Base-by-base conservation (phyloP, 1,140 invertebrate genomes). In the Drosophila prosaltans region DNA sequence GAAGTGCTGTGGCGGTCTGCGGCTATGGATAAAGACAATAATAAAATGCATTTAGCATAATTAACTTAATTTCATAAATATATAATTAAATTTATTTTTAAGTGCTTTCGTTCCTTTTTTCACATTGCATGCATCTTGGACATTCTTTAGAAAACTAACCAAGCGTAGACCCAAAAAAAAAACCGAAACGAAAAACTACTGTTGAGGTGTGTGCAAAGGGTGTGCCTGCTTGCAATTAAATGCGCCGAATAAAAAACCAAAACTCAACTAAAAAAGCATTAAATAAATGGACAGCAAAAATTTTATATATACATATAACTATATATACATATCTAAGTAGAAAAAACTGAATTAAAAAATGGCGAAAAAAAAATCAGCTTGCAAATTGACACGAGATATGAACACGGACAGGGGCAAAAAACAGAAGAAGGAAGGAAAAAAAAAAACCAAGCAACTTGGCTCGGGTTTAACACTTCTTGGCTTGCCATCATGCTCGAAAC, bases 21-120 rank as follows among this genome's bases (percentile, higher is more conserved):
- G 73, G 57, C 63, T 84, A 70, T 63, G 72, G 68, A 51, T 73
- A 83, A 83, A 39, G 78, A 80, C 77, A 82, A 88, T 88, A 80
- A 83, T 89, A 78, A 74, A 89, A 78, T 88, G 74, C 80, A 88
- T 89, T 88, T 89, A 83, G 78, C 84, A 89, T 89, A 80, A 89
- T 89, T 89, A 80, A 77, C 68, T 88, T 83, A 81, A 89, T 89
- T 89, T 89, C 84, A 89, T 89, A 84, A 88, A 88, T 88, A 89
- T 89, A 78, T 83, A 88, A 83, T 86, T 86, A 85, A 68, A 79
- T 74, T 75, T 80, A 72, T 55, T 72, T 75, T 74, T 69, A 72
- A 58, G 72, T 72, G 72, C 60, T 77, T 36, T 67, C 6, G 64
- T 6, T 63, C 48, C 68, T 76, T 54, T 54, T 28, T 40, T 54